These are phyloP conservation scores for Melanotaenia pygmaea DNA, from an alignment of 2,797 vertebrate species.

Conservation along the genomic window DNA sequence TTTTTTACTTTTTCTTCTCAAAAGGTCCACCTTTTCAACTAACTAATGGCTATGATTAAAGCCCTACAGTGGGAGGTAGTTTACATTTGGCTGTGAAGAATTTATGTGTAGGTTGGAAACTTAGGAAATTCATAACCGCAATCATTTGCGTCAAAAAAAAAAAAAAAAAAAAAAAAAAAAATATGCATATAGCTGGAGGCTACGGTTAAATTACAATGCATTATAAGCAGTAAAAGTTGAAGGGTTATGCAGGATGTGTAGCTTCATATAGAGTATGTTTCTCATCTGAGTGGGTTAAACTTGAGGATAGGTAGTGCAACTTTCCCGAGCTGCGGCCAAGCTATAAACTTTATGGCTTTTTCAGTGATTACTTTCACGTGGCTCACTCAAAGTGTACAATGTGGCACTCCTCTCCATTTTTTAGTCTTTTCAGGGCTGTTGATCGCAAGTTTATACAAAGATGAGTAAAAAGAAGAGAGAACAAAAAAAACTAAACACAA, in stretches of 20 bases:
- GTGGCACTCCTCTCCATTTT: slow-evolving; percentile 21
- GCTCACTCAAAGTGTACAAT: slow-evolving; percentile 17
- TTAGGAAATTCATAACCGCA: slow-evolving; percentile 29
- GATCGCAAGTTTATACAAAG: slow-evolving; percentile 3
- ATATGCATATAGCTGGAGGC: slow-evolving; percentile 23
- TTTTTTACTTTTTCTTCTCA: slow-evolving; percentile 1
- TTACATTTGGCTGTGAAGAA: slow-evolving; percentile 28
- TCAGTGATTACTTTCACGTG: slow-evolving; percentile 59
- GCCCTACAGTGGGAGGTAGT: slow-evolving; percentile 18
- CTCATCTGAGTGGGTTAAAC: slow-evolving; percentile 9
- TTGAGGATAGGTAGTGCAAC: slow-evolving; percentile 3
- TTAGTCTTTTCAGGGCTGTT: neutral
- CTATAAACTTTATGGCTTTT: slow-evolving; percentile 49
- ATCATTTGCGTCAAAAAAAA: slow-evolving; percentile 13
- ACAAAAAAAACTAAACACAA: no score
- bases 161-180: slow-evolving; percentile 44
- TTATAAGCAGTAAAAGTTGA: slow-evolving; percentile 11
- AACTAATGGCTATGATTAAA: slow-evolving; percentile 52
- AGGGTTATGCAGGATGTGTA: slow-evolving; percentile 5
- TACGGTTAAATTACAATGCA: slow-evolving; percentile 19
- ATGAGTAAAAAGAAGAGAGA: slow-evolving; percentile 17
- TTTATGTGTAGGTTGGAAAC: slow-evolving; percentile 20
- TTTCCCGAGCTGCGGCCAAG: slow-evolving; percentile 33
- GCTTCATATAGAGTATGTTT: slow-evolving; percentile 16
- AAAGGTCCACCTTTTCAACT: slow-evolving; percentile 16